Base-by-base conservation (phyloP, 2,113 vertebrate species). In the Neomonachus schauinslandi region DNA sequence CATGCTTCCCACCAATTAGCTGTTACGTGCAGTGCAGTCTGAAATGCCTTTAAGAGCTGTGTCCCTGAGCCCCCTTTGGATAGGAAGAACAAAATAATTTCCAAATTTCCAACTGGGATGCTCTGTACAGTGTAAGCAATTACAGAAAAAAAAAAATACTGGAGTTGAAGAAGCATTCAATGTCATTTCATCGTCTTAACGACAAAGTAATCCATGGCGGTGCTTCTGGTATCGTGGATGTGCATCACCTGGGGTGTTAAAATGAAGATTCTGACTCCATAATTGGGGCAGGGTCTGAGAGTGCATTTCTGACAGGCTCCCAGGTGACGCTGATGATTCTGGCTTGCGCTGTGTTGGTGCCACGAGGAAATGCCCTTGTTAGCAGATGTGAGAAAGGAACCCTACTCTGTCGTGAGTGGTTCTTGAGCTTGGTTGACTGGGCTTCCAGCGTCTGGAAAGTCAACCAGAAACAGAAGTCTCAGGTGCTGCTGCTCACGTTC, bases 1-100 rank as follows among this genome's bases (percentile, higher is more conserved):
- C 31, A 0, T 3, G 1, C 83, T 81, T 84, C 46, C 63, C 24
- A 57, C 69, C 55, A 42, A 2, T 83, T 31, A 91, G n/a, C 59
- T 33, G n/a, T 63, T 15, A 36, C 0, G 11, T 85, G n/a, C 42
- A 22, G 31, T 5, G 7, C 21, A 24, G 9, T 72, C 39, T 55
- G 57, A 63, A 61, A 71, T 55, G 71, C 11, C 65, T 74, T 61
- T 33, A 80, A 63, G 42, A 84, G 59, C 59, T 36, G 8, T 63
- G 59, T 91, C 22, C n/a, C 0, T 4, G 33, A 53, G 28, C 21
- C 16, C 31, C n/a, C 69, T 91, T 69, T 67, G 77, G 86, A 51
- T 12, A 65, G 84, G 77, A 91, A 72, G 88, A 93, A 16, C 24
- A 61, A 90, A 89, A 57, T 82, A 18, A 72, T 90, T 74, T 93